A percentile compares a stretch with the other conserved stretches of the same genome.
Conservation (phyloP, 2,888 invertebrate species). For the Girardia tigrina region DNA sequence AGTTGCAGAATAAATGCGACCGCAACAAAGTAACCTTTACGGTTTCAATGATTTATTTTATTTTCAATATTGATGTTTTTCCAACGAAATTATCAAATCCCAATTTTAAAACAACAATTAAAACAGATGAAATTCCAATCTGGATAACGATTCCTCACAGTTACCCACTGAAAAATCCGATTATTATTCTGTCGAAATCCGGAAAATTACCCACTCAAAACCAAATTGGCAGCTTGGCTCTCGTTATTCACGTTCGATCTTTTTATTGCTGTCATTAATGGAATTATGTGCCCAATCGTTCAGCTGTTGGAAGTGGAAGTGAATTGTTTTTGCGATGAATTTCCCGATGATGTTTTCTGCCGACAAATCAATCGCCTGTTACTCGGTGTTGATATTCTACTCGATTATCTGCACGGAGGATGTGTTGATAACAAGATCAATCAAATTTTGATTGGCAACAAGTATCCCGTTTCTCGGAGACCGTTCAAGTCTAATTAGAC, state of each 20-base stretch:
- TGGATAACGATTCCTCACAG: neutral
- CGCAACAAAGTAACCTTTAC: no score
- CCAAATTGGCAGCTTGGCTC: neutral
- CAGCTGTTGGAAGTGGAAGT: conserved; percentile 10
- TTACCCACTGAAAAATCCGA: neutral
- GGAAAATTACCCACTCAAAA: neutral
- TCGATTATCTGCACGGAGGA: neutral
- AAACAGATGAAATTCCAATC: neutral
- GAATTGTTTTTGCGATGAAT: conserved; percentile 14
- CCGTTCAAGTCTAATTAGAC: neutral
- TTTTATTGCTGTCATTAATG: neutral
- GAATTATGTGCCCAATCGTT: neutral
- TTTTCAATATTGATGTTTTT: no score
- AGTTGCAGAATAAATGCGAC: no score
- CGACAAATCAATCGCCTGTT: neutral
- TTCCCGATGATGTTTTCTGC: neutral
- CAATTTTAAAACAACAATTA: no score
- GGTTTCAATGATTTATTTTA: no score
- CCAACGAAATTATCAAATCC: no score
- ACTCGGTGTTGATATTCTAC: neutral
- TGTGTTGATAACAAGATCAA: neutral
- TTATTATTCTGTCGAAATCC: neutral
- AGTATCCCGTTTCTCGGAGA: neutral
- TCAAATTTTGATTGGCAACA: conserved; percentile 4
- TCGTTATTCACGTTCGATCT: neutral